Evolutionary conservation across 2,113 vertebrate genomes (phyloP).

Genomic region (Enhydra lutris): DNA sequence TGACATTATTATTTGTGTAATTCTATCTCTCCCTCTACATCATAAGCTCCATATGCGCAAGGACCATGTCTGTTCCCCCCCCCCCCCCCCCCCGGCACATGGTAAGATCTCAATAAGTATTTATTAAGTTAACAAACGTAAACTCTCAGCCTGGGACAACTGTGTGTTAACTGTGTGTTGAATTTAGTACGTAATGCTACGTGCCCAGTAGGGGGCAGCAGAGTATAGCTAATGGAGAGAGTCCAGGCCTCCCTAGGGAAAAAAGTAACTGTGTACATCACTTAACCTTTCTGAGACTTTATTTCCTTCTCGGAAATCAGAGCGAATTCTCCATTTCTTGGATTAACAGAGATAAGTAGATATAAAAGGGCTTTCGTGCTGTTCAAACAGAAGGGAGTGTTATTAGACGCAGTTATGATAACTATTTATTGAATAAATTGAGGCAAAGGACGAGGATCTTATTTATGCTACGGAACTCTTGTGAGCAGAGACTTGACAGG

Average conservation of each 20-base stretch:
- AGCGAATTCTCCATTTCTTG: slow-evolving; percentile 15
- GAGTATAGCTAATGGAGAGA: background rate
- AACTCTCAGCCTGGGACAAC: background rate
- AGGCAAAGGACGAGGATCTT: background rate
- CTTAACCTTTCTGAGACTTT: background rate
- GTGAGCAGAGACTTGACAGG: background rate
- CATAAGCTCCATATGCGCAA: background rate
- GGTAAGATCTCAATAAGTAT: background rate
- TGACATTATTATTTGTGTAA: background rate
- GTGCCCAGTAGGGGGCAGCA: slow-evolving; percentile 62
- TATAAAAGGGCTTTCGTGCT: background rate
- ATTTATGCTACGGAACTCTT: background rate
- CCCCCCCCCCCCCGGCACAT: background rate
- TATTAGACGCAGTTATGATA: background rate
- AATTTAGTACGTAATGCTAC: background rate
- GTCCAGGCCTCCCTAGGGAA: background rate
- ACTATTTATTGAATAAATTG: background rate
- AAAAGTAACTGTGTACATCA: background rate
- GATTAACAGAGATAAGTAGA: background rate
- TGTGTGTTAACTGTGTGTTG: too few relatives aligned
- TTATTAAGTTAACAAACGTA: background rate
- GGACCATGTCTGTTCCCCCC: background rate
- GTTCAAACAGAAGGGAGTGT: background rate
- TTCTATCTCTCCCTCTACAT: background rate
- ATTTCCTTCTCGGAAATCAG: slow-evolving; percentile 4